Evolutionary conservation across 2,888 invertebrate species (phyloP), one percentile per base, ranked within the genome.

Genomic region (Caradrina clavipalpis): DNA sequence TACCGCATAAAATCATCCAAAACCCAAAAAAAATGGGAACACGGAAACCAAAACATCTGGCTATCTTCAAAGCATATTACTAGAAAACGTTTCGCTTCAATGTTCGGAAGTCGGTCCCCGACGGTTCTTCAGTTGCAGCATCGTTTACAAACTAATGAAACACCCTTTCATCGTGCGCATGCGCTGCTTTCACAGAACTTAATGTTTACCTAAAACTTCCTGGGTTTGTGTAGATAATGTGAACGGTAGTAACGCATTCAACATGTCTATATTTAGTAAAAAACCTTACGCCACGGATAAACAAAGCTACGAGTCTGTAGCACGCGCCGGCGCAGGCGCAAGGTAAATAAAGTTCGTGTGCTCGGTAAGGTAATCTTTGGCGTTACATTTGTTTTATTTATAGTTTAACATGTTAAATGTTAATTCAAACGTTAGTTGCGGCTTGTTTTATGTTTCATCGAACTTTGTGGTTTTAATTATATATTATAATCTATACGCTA

Each of bases 151-250:
- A 89, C 84, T 88, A 72, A 80, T 82, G 84, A 86, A 85, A 86
- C 76, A 84, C 87, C 88, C 87, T 88, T 87, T 87, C 88, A 89
- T 85, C 87, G 81, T 83, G 66, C 71, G 76, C 67, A 60, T 78
- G 65, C 70, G 73, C 63, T 62, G 88, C 88, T 89, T 92, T 89
- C 88, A 91, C 88, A 86, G 90, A 90, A 91, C 86, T 79, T 72
- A 73, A 79, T 92, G 93, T 93, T 93, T 92, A 91, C 87, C 76
- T 82, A 80, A 47, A 73, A 85, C 88, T 89, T 91, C 92, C 92
- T 89, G 88, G 82, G 82, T 82, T 86, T 83, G 83, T 85, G 70
- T 85, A 81, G 84, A 83, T 84, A 85, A 81, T 70, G 66, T 69
- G 57, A 70, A 81, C 73, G 75, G 59, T 76, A 64, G 80, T 75